Conservation (phyloP, 2,888 invertebrate genomes). For the Amiota mariae region DNA sequence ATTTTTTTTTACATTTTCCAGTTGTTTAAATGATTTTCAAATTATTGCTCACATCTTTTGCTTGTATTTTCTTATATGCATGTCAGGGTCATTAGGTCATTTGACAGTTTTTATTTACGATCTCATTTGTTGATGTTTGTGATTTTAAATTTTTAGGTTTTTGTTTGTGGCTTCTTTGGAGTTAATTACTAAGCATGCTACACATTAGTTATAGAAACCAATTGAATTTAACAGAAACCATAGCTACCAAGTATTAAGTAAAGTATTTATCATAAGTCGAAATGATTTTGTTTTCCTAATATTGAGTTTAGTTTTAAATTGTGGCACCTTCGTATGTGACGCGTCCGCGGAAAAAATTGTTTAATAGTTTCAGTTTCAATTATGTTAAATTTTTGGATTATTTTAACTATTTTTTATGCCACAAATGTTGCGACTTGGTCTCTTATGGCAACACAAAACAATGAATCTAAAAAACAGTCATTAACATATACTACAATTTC, state of each 20-base stretch:
- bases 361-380: not conserved
- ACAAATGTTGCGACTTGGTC: constrained; percentile 32
- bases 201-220: too few species aligned
- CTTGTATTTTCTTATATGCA: constrained; percentile 11
- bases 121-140: not conserved
- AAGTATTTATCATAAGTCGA: not conserved
- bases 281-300: constrained; percentile 12
- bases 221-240: too few species aligned
- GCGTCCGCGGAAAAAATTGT: constrained; percentile 11
- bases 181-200: not conserved
- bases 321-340: not conserved
- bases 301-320: constrained; percentile 13
- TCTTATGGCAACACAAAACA: too few species aligned
- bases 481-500: constrained; percentile 31
- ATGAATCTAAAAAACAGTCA: constrained; percentile 26
- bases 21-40: constrained; percentile 31
- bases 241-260: not conserved
- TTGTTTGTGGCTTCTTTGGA: constrained; percentile 3
- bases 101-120: constrained; percentile 17
- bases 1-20: constrained; percentile 36
- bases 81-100: constrained; percentile 20
- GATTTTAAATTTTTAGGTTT: not conserved
- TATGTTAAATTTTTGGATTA: not conserved
- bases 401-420: constrained; percentile 10
- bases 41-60: not conserved